Percentiles rank a stretch among this genome's conserved stretches.
Evolutionary conservation across 2,888 invertebrate species (phyloP).

Genomic region (Schrankia costaestrigalis): DNA sequence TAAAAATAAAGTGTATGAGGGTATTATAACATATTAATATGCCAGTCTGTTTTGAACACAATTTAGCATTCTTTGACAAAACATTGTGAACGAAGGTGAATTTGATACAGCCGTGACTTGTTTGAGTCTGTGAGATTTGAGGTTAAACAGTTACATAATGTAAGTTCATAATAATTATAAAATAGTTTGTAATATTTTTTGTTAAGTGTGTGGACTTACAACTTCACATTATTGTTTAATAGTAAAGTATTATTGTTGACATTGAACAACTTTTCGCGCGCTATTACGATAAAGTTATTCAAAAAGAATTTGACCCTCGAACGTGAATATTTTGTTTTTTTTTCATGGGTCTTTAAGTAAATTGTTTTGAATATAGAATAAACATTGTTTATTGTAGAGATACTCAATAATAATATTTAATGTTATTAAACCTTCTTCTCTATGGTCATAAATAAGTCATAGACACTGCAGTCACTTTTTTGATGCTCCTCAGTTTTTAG

Average conservation of each 20-base stretch:
- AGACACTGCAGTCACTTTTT: too few species aligned
- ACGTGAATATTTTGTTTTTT: too few species aligned
- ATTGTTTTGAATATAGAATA: too few species aligned
- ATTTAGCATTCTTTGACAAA: conserved; percentile 9
- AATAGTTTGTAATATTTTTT: conserved; percentile 25
- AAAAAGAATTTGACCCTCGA: conserved; percentile 2
- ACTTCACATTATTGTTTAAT: conserved; percentile 27
- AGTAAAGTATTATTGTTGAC: conserved; percentile 17
- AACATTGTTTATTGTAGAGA: too few species aligned
- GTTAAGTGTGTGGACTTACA: conserved; percentile 22
- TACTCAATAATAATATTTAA: too few species aligned
- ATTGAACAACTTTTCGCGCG: conserved; percentile 7
- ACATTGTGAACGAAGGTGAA: conserved; percentile 41
- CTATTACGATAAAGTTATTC: conserved; percentile 2
- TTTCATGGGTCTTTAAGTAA: too few species aligned
- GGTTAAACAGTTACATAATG: conserved; percentile 39
- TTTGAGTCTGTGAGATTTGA: conserved; percentile 35
- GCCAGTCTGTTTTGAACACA: not conserved
- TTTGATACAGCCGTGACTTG: conserved; percentile 37
- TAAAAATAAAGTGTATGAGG: too few species aligned
- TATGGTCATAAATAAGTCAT: too few species aligned
- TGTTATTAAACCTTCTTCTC: too few species aligned
- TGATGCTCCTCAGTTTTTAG: too few species aligned
- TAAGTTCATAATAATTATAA: conserved; percentile 25
- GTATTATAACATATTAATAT: too few species aligned